Evolutionary conservation across 2,888 invertebrate species (phyloP), one percentile per base, ranked within the genome.

Genomic region (Eupithecia subfuscata): DNA sequence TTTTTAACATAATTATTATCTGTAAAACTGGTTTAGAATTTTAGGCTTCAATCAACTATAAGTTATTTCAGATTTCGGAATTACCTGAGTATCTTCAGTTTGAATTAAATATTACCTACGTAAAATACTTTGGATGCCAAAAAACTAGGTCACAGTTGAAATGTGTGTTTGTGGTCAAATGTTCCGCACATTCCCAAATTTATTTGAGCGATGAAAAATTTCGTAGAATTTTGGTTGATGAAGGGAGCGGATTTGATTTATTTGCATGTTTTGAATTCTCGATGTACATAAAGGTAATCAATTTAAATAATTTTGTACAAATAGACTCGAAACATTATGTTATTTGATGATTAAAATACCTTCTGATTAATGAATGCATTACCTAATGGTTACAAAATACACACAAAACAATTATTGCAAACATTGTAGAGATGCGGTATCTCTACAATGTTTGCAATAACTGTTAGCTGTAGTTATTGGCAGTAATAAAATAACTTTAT

Each of bases 181-280:
- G 69, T 73, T 69, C 69, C 73, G 68, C 45, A 65, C 11, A 56
- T 11, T 72, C 77, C 71, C n/a, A 71, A 76, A 73, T 73, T 68
- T 72, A 75, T 75, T 70, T 75, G 70, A 45, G 72, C 67, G 69
- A 75, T 73, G 76, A 80, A 80, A 81, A 80, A 79, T 79, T 76
- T 75, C 79, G 76, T 73, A 73, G 79, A 43, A 75, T 65, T 76
- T 78, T 73, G 52, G 78, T 78, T 80, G 80, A 80, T 80, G 78
- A 80, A 81, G 75, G 78, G 79, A 70, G 73, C 67, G 75, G 78
- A 79, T 80, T 81, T 77, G 78, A 81, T 80, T 78, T 79, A 81
- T 78, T 73, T 78, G 75, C 73, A 75, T 73, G 70, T 70, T 77
- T 73, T 73, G 56, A 71, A 65, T 76, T 69, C 69, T 71, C 45